Evolutionary conservation across 92 coral and sea anemone genomes (phyloP).

Genomic region (Plumapathes pennacea): DNA sequence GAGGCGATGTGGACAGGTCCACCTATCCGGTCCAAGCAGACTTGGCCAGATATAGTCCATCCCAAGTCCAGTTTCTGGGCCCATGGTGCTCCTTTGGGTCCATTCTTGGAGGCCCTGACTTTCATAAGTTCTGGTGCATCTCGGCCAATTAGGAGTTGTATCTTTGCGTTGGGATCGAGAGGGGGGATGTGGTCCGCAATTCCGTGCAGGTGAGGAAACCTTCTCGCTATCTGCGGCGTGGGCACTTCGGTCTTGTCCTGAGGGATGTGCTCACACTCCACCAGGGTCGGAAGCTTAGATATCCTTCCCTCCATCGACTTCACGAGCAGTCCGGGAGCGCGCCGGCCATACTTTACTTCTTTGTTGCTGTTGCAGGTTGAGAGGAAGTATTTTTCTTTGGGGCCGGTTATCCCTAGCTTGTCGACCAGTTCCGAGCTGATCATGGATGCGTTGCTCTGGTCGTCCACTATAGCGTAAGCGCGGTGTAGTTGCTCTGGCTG

Average conservation of each 20-base stretch:
- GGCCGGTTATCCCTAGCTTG: constrained; percentile 12
- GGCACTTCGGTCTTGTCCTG: constrained; percentile 48
- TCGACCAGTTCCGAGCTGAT: constrained; percentile 27
- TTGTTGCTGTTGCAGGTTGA: constrained; percentile 37
- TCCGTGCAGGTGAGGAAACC: constrained; percentile 27
- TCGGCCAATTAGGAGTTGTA: constrained; percentile 41
- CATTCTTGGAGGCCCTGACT: constrained; percentile 42
- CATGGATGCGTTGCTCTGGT: constrained; percentile 57
- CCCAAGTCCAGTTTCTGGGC: constrained; percentile 31
- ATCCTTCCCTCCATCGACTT: neutral
- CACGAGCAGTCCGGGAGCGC: constrained; percentile 11
- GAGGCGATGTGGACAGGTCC: constrained; percentile 20
- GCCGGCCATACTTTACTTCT: constrained; percentile 29
- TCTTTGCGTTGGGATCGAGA: constrained; percentile 25
- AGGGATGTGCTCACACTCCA: constrained; percentile 48
- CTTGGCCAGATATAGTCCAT: constrained; percentile 40
- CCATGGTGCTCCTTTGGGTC: constrained; percentile 43
- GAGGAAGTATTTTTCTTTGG: constrained; percentile 30
- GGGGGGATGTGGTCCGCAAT: constrained; percentile 32
- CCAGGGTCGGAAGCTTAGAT: constrained; percentile 29
- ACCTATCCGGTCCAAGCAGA: constrained; percentile 32
- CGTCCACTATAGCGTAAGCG: constrained; percentile 47
- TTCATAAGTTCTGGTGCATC: constrained; percentile 42
- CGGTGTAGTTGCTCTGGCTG: constrained; percentile 1
- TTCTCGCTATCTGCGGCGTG: constrained; percentile 25